Conservation (phyloP, 2,888 invertebrate genomes). For the Rhagonycha lutea region DNA sequence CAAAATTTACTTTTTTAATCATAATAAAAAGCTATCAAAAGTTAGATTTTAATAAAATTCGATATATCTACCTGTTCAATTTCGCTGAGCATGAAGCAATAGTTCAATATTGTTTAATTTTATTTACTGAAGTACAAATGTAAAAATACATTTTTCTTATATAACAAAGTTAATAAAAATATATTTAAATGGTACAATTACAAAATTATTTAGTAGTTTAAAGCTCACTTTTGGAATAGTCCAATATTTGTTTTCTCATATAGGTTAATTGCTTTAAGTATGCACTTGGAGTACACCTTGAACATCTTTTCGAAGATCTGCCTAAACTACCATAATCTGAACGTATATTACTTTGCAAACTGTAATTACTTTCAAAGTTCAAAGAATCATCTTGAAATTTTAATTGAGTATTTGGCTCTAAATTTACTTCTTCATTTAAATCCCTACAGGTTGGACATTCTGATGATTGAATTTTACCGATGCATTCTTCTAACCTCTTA, state of each 20-base stretch:
- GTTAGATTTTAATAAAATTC: too few relatives aligned
- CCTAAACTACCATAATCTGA: slow-evolving; percentile 55
- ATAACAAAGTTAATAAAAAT: background rate
- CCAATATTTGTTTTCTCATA: slow-evolving; percentile 61
- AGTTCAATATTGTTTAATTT: background rate
- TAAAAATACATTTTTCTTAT: background rate
- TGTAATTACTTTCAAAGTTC: slow-evolving; percentile 35
- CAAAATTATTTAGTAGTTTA: slow-evolving; percentile 27
- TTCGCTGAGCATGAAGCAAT: background rate
- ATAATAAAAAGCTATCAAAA: background rate
- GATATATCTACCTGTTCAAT: background rate
- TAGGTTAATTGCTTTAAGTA: slow-evolving; percentile 63
- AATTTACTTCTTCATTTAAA: background rate
- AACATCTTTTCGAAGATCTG: slow-evolving; percentile 38
- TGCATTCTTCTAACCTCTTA: slow-evolving; percentile 47
- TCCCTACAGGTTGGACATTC: background rate
- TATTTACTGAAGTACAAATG: background rate
- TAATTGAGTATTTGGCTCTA: background rate
- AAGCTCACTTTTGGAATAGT: slow-evolving; percentile 56
- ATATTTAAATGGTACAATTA: background rate
- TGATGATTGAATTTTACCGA: slow-evolving; percentile 31
- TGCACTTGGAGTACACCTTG: slow-evolving; percentile 58
- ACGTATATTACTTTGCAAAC: slow-evolving; percentile 50
- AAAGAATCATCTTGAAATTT: background rate
- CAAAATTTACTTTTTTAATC: background rate